Conservation (phyloP, 2,113 vertebrate genomes). For the Hydrolagus affinis region DNA sequence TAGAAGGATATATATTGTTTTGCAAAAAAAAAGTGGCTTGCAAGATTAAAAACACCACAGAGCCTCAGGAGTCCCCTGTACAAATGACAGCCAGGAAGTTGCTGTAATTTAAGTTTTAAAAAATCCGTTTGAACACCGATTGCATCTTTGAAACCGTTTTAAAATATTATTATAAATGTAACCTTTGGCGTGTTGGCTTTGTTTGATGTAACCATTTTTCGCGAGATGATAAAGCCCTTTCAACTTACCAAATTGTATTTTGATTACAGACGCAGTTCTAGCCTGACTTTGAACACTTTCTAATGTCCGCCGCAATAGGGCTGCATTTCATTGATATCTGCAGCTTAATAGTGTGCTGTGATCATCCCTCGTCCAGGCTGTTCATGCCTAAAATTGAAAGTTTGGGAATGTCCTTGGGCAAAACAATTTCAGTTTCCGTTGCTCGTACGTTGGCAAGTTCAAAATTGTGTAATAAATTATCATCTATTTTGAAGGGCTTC, state of each 20-base stretch:
- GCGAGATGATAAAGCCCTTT: neutral
- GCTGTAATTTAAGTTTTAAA: too few relatives aligned
- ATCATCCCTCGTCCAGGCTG: neutral
- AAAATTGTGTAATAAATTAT: neutral
- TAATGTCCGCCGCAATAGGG: neutral
- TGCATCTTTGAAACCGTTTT: too few relatives aligned
- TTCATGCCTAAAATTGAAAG: slow-evolving; percentile 23
- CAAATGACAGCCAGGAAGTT: too few relatives aligned
- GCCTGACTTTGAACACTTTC: neutral
- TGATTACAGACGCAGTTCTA: neutral
- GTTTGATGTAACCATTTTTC: neutral
- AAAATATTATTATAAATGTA: neutral
- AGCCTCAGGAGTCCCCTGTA: too few relatives aligned
- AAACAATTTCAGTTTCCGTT: neutral
- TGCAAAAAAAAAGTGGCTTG: too few relatives aligned
- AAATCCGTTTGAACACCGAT: too few relatives aligned
- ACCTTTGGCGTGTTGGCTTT: neutral
- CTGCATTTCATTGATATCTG: neutral
- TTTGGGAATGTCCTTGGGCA: neutral
- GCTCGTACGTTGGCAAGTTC: neutral
- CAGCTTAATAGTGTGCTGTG: neutral
- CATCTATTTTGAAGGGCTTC: neutral
- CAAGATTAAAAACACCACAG: too few relatives aligned
- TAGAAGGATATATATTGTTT: too few relatives aligned
- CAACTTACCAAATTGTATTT: neutral